These are phyloP conservation scores for Tenualosa thibaudeaui DNA, from an alignment of 2,797 vertebrate genomes.

Conservation along the genomic window DNA sequence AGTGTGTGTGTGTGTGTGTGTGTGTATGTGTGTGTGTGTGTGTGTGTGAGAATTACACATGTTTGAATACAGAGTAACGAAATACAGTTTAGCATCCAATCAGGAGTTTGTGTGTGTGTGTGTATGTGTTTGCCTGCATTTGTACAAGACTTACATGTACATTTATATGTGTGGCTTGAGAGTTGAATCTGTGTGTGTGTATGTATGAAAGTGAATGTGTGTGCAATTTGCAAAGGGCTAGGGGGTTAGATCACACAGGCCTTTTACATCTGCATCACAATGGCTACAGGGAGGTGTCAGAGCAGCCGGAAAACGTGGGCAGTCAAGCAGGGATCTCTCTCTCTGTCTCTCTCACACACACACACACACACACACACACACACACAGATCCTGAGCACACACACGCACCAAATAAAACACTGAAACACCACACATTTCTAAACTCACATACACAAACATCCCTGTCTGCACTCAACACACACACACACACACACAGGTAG, in stretches of 20 bases:
- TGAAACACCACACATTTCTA: not conserved
- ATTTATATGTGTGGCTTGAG: not conserved
- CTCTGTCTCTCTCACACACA: conserved; percentile 29
- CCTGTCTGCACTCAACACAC: not conserved
- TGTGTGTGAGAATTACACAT: not conserved
- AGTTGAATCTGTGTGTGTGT: not conserved
- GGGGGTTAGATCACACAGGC: conserved; percentile 43
- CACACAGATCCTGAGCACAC: conserved; percentile 13
- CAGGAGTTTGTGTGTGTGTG: not conserved
- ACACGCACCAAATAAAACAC: not conserved
- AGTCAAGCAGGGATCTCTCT: conserved; percentile 35
- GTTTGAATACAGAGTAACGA: too few species aligned
- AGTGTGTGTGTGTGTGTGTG: not conserved
- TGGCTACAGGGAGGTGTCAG: conserved; percentile 26
- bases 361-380: conserved; percentile 3
- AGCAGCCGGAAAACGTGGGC: conserved; percentile 24
- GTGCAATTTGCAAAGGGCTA: conserved; percentile 26
- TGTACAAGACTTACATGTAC: not conserved
- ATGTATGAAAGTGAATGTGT: not conserved
- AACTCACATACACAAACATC: not conserved
- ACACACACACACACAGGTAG: not conserved
- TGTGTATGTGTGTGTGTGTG: not conserved
- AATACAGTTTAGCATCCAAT: too few species aligned
- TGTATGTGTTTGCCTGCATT: not conserved
- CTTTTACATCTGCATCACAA: conserved; percentile 50